A percentile compares a stretch with the other conserved stretches of the same genome.
These are phyloP conservation scores for Helicoverpa zea DNA, from an alignment of 1,140 invertebrate genomes.

Conservation along the genomic window DNA sequence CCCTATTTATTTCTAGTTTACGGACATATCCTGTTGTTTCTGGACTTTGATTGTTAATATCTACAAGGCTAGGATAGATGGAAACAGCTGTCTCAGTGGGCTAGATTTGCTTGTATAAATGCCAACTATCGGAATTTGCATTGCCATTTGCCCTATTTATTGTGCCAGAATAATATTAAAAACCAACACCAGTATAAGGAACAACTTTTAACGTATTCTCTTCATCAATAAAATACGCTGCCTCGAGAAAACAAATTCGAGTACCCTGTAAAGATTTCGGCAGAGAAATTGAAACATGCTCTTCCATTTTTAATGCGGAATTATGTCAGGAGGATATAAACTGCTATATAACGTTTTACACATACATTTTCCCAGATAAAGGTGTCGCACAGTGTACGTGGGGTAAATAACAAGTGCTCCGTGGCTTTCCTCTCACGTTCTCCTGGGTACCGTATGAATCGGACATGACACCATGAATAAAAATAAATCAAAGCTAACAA, in stretches of 20 bases:
- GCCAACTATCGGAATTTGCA: slow-evolving; percentile 21
- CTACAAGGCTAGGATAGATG: slow-evolving; percentile 19
- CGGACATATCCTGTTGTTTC: not conserved
- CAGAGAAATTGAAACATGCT: slow-evolving; percentile 22
- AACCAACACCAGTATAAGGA: not conserved
- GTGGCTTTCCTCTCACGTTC: slow-evolving; percentile 35
- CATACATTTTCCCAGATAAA: slow-evolving; percentile 43
- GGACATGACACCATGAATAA: slow-evolving; percentile 45
- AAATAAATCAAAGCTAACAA: slow-evolving; percentile 44
- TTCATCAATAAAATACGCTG: slow-evolving; percentile 30
- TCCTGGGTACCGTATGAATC: slow-evolving; percentile 42
- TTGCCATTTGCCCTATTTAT: slow-evolving; percentile 6
- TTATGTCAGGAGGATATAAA: slow-evolving; percentile 6
- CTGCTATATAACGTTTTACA: slow-evolving; percentile 21
- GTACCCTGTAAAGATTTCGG: slow-evolving; percentile 18
- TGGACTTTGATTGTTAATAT: slow-evolving; percentile 21
- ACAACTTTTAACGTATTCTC: not conserved
- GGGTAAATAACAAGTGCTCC: slow-evolving; percentile 27
- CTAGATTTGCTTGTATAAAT: slow-evolving; percentile 4
- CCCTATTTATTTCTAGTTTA: slow-evolving; percentile 1
- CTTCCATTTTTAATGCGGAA: slow-evolving; percentile 21
- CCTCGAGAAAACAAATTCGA: not conserved
- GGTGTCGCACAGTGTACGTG: slow-evolving; percentile 43
- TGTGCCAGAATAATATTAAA: not conserved
- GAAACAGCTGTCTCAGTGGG: not conserved